Conservation (phyloP, 64 coral and sea anemone species). For the Astreopora myriophthalma region DNA sequence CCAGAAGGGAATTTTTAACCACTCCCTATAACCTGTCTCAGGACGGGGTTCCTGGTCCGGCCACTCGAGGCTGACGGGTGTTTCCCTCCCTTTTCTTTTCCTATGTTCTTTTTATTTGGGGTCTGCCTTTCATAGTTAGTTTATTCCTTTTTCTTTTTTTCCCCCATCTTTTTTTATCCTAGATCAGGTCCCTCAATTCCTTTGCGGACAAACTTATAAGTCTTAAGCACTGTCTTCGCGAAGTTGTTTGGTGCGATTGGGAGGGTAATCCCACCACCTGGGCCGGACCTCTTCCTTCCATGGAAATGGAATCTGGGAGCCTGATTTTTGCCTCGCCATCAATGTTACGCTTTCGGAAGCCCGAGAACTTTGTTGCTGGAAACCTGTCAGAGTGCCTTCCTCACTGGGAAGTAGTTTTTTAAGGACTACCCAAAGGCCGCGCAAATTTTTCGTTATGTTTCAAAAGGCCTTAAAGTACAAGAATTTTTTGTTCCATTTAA, state of each 20-base stretch:
- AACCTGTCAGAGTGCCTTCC: background rate
- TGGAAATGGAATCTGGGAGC: constrained; percentile 1
- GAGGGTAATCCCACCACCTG: constrained; percentile 13
- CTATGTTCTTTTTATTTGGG: no score
- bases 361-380: background rate
- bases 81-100: no score
- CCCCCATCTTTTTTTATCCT: no score
- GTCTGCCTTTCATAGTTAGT: no score
- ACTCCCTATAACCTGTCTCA: background rate
- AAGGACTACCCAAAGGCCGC: background rate
- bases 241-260: constrained; percentile 24
- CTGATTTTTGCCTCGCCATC: background rate
- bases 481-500: no score
- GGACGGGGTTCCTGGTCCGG: no score
- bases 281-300: constrained; percentile 15
- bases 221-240: background rate
- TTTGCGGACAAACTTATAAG: background rate
- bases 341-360: background rate
- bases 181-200: no score
- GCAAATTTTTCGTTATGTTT: no score
- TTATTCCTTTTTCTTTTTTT: no score
- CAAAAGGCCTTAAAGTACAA: no score
- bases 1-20: background rate
- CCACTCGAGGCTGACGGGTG: no score
- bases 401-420: background rate